Conservation (phyloP, 2,113 vertebrate species). For the Sigmodon hispidus region DNA sequence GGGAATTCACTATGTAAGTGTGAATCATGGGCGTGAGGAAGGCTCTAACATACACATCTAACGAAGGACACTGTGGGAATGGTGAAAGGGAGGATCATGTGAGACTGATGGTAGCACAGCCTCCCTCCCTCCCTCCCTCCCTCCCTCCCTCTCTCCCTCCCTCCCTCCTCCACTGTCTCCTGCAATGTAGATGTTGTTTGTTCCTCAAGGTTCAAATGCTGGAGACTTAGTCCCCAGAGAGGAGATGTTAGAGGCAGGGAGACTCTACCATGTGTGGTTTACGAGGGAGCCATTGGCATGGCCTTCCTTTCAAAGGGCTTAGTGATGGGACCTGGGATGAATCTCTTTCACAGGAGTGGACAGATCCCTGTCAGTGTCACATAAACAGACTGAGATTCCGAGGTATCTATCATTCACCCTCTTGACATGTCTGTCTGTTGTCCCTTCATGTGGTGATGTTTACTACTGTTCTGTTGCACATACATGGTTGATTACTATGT, state of each 20-base stretch:
- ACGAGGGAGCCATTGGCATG: too few species aligned
- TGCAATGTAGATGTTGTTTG: neutral
- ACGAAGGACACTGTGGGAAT: neutral
- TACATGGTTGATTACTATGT: neutral
- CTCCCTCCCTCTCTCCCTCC: too few species aligned
- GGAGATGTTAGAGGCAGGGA: too few species aligned
- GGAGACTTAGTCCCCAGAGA: neutral
- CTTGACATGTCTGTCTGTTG: fast-evolving
- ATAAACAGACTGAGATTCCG: fast-evolving
- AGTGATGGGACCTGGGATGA: neutral
- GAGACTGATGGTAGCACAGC: neutral
- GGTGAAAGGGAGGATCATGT: fast-evolving
- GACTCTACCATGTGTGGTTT: neutral
- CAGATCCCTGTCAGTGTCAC: neutral
- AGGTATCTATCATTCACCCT: fast-evolving
- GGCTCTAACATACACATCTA: fast-evolving
- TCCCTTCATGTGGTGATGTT: neutral
- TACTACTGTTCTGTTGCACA: fast-evolving
- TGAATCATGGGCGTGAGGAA: neutral
- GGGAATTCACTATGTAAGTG: neutral
- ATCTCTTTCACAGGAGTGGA: neutral
- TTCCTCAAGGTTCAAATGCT: neutral
- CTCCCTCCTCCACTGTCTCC: fast-evolving
- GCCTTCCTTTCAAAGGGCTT: neutral
- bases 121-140: too few species aligned